Evolutionary conservation across 2,888 invertebrate species (phyloP), one percentile per base, ranked within the genome.

Genomic region (Microctonus brassicae): DNA sequence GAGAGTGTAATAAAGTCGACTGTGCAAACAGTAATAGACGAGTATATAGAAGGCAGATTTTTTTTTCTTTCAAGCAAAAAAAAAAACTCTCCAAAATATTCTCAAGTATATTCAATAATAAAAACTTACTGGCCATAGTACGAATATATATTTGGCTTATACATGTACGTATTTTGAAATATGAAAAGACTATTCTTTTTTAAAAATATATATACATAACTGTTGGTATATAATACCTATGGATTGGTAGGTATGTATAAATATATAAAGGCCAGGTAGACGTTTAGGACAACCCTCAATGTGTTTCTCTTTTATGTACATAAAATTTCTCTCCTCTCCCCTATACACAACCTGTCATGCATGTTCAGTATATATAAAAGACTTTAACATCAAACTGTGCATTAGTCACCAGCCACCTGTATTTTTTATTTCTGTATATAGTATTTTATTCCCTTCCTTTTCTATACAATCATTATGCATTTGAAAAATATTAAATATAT

Each of bases 331-430:
- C 11, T 36, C 33, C 36, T 36, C 20, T 61, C 36, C 26, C 65
- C 63, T 29, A 29, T 29, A 29, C 69, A 72, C 73, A 74, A 75
- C 76, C 74, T 78, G 77, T 74, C 73, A 80, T 69, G 58, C 72
- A 73, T 68, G 72, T 75, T 70, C n/a, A n/a, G 66, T 26, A 36
- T 20, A 36, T 20, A 24, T 13, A 26, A 11, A n/a, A 29, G 39
- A 36, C 33, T 39, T 24, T 6, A n/a, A 24, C 10, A 42, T 24
- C 26, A 58, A 58, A 24, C 47, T 17, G 17, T 47, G 47, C 5
- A 47, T 47, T 47, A 47, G 47, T 47, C 47, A 47, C 47, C 47
- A 47, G 47, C 47, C n/a, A 47, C 47, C 47, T 47, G 47, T 47
- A 47, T 2, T n/a, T 42, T 17, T 42, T 42, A n/a, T 42, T 42